Percentiles rank a stretch among this genome's conserved stretches.
These are phyloP conservation scores for Tragelaphus buxtoni DNA, from an alignment of 2,113 vertebrate species.

Conservation along the genomic window DNA sequence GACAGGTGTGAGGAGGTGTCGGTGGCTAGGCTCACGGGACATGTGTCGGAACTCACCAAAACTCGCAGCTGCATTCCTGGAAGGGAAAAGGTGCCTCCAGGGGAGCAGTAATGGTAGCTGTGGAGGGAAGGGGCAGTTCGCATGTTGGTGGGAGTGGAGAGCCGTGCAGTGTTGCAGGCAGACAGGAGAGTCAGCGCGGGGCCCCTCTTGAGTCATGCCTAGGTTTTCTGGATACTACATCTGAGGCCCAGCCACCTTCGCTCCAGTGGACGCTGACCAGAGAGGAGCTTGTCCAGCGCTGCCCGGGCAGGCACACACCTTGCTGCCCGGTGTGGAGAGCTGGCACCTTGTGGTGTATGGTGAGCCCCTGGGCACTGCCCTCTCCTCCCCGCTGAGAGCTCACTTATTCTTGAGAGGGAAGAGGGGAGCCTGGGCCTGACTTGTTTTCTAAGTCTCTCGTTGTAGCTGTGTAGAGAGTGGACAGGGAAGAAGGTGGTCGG, in stretches of 20 bases:
- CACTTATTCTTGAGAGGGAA: fast-evolving
- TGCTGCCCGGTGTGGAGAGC: fast-evolving
- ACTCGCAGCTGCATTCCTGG: neutral
- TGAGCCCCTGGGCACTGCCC: fast-evolving
- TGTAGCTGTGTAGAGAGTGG: neutral
- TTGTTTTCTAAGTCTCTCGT: neutral
- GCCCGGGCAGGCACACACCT: fast-evolving
- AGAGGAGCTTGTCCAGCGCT: fast-evolving
- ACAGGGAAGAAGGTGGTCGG: fast-evolving
- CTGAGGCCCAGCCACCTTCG: too few species aligned
- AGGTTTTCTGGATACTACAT: fast-evolving
- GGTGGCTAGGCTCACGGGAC: neutral
- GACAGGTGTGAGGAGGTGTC: fast-evolving
- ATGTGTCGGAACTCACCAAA: neutral
- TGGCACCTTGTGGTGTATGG: fast-evolving
- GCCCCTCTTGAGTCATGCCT: fast-evolving
- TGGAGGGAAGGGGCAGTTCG: fast-evolving
- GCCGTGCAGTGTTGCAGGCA: fast-evolving
- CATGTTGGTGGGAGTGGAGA: fast-evolving
- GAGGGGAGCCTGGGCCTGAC: too few species aligned
- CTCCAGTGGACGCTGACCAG: fast-evolving
- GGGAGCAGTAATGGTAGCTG: fast-evolving
- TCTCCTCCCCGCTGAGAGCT: fast-evolving
- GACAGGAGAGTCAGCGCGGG: neutral
- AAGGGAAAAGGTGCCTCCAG: neutral